These are phyloP conservation scores for Autographa pulchrina DNA, from an alignment of 2,888 invertebrate genomes.

Conservation along the genomic window DNA sequence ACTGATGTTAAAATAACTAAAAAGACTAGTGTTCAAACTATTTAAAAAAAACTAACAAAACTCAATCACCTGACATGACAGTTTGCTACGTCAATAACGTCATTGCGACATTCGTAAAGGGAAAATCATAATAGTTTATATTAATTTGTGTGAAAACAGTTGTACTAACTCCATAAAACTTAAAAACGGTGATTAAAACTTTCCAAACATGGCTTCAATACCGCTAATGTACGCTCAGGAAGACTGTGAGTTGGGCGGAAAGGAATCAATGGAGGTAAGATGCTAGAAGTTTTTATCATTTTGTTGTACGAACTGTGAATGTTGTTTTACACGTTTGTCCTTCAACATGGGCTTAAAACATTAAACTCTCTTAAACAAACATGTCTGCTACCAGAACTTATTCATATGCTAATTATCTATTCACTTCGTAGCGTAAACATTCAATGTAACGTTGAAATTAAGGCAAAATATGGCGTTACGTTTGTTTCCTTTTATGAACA, in stretches of 20 bases:
- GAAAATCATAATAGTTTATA: conserved; percentile 43
- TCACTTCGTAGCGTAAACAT: conserved; percentile 16
- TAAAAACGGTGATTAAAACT: conserved; percentile 29
- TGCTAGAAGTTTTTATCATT: conserved; percentile 22
- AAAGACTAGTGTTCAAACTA: conserved; percentile 31
- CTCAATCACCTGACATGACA: conserved; percentile 53
- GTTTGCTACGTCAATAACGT: conserved; percentile 33
- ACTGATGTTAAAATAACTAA: not conserved
- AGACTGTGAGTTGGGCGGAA: conserved; percentile 91
- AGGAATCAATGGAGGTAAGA: conserved; percentile 87
- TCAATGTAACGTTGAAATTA: not conserved
- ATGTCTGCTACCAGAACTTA: conserved; percentile 18
- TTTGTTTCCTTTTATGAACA: conserved; percentile 28
- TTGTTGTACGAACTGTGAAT: conserved; percentile 37
- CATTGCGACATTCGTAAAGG: conserved; percentile 59
- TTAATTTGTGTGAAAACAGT: conserved; percentile 41
- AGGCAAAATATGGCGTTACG: conserved; percentile 18
- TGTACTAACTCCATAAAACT: conserved; percentile 22
- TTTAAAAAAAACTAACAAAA: not conserved
- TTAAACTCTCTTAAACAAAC: conserved; percentile 29
- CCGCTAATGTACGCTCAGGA: conserved; percentile 91
- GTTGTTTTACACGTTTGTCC: conserved; percentile 55
- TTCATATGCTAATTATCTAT: conserved; percentile 40
- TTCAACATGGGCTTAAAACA: conserved; percentile 46
- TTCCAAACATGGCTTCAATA: conserved; percentile 82